These are phyloP conservation scores for Dugesia japonica DNA, from an alignment of 2,888 invertebrate genomes.

Conservation along the genomic window DNA sequence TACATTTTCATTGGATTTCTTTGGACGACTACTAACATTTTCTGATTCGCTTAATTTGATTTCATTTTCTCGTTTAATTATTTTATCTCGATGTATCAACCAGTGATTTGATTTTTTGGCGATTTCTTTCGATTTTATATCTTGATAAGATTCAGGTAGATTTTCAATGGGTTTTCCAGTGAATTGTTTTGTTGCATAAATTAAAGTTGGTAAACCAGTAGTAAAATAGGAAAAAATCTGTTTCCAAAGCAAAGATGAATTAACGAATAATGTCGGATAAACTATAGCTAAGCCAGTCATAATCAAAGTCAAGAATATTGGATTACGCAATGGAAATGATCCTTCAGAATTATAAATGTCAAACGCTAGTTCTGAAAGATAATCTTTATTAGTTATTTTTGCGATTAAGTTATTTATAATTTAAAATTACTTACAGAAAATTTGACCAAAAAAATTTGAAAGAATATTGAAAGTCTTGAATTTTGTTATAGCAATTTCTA, in stretches of 20 bases:
- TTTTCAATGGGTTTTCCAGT: not conserved
- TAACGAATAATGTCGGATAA: not conserved
- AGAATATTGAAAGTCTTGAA: not conserved
- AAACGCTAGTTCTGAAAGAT: not conserved
- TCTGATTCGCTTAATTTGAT: no score
- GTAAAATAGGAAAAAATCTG: not conserved
- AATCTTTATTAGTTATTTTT: not conserved
- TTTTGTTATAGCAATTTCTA: not conserved
- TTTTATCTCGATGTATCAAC: not conserved
- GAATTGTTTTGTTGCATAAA: not conserved
- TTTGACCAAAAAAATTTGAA: not conserved
- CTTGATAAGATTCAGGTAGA: not conserved
- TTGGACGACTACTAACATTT: no score
- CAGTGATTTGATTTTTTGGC: not conserved
- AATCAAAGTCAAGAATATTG: not conserved
- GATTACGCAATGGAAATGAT: not conserved
- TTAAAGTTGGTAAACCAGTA: not conserved
- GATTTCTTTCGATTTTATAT: not conserved
- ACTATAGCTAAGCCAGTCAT: not conserved
- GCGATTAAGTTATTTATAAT: not conserved
- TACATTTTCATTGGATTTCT: no score
- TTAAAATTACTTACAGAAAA: not conserved
- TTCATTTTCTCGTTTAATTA: no score
- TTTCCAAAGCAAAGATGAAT: not conserved
- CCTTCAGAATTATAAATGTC: slow-evolving; percentile 10